phyloP scores from a whole-genome alignment of 2,888 invertebrate species.

The Parapristionchus giblindavisi region DNA sequence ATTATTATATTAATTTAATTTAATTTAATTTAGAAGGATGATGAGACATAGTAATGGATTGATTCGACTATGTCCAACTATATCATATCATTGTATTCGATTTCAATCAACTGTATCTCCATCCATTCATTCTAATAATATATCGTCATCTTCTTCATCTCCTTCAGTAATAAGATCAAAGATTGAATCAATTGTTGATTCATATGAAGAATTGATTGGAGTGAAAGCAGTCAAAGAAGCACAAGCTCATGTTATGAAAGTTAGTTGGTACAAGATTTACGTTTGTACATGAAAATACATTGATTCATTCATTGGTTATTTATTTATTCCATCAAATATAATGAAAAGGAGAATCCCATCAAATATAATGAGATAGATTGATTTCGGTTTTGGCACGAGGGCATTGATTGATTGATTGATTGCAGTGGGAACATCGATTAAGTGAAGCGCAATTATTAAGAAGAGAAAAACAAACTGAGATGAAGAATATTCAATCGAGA shows the following conservation, averaged over 20 bases:
- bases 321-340: too few relatives aligned
- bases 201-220: conserved; percentile 75
- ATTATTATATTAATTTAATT: too few relatives aligned
- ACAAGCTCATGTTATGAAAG: conserved; percentile 78
- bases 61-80: too few relatives aligned
- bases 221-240: conserved; percentile 82
- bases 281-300: neutral
- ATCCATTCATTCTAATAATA: too few relatives aligned
- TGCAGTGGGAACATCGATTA: conserved; percentile 76
- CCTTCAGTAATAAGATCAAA: neutral
- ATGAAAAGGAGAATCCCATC: too few relatives aligned
- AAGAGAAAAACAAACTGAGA: conserved; percentile 76
- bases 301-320: too few relatives aligned
- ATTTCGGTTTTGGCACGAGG: neutral
- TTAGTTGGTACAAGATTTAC: conserved; percentile 38
- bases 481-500: conserved; percentile 76
- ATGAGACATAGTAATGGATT: too few relatives aligned
- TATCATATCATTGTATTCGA: too few relatives aligned
- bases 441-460: conserved; percentile 78
- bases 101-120: too few relatives aligned
- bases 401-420: conserved; percentile 16
- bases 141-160: neutral
- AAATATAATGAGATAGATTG: too few relatives aligned
- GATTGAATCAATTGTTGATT: conserved; percentile 40
- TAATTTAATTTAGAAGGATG: too few relatives aligned